phyloP scores from a whole-genome alignment of 2,888 invertebrate species.

The Siphonodentalium dalli region DNA sequence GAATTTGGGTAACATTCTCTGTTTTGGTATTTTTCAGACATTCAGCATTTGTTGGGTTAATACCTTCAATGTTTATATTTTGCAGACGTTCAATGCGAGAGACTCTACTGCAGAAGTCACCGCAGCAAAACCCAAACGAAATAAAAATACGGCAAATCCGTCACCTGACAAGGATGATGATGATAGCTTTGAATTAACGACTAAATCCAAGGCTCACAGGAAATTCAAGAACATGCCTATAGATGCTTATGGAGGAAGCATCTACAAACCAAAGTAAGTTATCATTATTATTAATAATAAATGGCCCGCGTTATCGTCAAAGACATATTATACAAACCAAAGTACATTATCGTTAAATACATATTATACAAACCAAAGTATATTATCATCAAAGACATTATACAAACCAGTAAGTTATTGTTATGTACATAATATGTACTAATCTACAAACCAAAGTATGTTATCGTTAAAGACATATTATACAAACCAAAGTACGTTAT shows the following conservation, averaged over 20 bases:
- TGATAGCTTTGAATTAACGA: slow-evolving; percentile 57
- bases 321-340: no score
- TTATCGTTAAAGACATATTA: no score
- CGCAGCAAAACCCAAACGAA: slow-evolving; percentile 33
- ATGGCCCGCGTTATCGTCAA: no score
- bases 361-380: no score
- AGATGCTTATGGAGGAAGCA: slow-evolving; percentile 53
- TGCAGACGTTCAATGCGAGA: slow-evolving; percentile 47
- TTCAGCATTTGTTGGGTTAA: no score
- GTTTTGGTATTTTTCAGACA: neutral
- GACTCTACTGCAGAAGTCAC: slow-evolving; percentile 52
- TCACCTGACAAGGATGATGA: slow-evolving; percentile 44
- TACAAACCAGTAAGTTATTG: no score
- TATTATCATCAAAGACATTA: no score
- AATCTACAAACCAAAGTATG: no score
- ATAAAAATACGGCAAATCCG: slow-evolving; percentile 35
- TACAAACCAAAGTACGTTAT: no score
- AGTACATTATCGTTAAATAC: no score
- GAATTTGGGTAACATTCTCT: neutral
- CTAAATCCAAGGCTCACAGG: slow-evolving; percentile 60
- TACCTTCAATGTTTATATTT: neutral
- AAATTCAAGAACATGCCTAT: slow-evolving; percentile 53
- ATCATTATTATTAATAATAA: no score
- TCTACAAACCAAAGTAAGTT: slow-evolving; percentile 50
- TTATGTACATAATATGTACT: no score